These are phyloP conservation scores for Erythrocercus mccallii DNA, from an alignment of 2,113 vertebrate genomes.

Conservation along the genomic window DNA sequence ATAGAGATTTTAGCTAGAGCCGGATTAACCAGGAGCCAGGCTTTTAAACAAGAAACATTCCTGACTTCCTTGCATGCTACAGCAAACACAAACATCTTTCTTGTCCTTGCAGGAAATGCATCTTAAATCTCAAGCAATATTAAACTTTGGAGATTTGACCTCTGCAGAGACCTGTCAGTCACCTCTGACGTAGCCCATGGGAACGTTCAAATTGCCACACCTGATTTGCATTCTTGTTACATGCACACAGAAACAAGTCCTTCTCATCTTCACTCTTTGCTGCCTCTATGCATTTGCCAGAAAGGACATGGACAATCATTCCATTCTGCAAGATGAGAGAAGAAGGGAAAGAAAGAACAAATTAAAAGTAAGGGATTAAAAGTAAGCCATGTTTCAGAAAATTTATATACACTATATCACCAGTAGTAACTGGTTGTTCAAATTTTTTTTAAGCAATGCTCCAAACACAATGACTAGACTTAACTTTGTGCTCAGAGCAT, in stretches of 20 bases:
- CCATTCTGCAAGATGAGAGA: constrained; percentile 72
- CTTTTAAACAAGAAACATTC: not conserved
- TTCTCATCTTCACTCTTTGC: constrained; percentile 55
- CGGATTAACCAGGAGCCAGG: not conserved
- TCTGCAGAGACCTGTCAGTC: not conserved
- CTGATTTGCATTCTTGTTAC: constrained; percentile 75
- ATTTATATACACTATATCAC: not conserved
- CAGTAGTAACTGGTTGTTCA: not conserved
- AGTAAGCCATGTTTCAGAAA: not conserved
- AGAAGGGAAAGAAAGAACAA: not conserved
- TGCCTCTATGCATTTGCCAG: constrained; percentile 85
- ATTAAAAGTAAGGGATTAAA: not conserved
- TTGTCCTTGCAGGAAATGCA: not conserved
- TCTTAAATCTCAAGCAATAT: not conserved
- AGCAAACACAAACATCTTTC: not conserved
- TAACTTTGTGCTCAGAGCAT: not conserved
- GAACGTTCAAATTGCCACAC: constrained; percentile 82
- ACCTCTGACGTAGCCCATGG: constrained; percentile 59
- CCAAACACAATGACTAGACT: not conserved
- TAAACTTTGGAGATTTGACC: not conserved
- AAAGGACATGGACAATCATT: constrained; percentile 79
- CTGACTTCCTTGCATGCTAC: not conserved
- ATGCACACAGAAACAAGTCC: constrained; percentile 70
- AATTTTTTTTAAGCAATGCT: not conserved
- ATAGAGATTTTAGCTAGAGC: not conserved